Base-by-base conservation (phyloP, 2,888 invertebrate genomes). In the Phengaris arion region DNA sequence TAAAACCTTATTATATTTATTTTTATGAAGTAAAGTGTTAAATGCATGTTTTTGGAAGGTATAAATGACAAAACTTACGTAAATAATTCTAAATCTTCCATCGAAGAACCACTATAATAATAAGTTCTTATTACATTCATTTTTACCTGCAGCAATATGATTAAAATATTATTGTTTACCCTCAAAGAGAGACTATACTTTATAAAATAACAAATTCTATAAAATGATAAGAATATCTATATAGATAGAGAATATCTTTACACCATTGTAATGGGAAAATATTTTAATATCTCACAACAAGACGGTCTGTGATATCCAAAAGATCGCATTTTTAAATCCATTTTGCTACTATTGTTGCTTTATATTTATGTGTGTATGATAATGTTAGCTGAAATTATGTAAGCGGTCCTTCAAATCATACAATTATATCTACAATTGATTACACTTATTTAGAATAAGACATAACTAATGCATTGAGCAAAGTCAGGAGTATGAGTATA, bases 21-120 rank as follows among this genome's bases (percentile, higher is more conserved):
- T 64, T 12, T 64, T 45, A 35, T 35, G 3, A 77, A 79, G 12
- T 64, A 74, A 46, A 55, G 15, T 55, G 83, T 85, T 92, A 92
- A 92, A 92, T 92, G 91, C 90, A 92, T 86, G 88, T 91, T 89
- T 92, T 91, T 92, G 92, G 92, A 90, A 88, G 89, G 87, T 85
- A 86, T 87, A 83, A 85, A 82, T 85, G 75, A 76, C 69, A 68
- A 46, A 12, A 76, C 74, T 77, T 75, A 72, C 75, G 77, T 76
- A 12, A 48, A 75, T 54, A 35, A 64, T 75, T 72, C 74, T 68
- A 76, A 69, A 76, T 68, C 46, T 46, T 51, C 68, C 75, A 78
- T 76, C 78, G 76, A 78, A 76, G 78, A 77, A 79, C 78, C 79
- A 74, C 72, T 72, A 72, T 22, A 54, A 72, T 72, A 72, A 13